Conservation (phyloP, 2,113 vertebrate species). For the Triplophysa tibetana region DNA sequence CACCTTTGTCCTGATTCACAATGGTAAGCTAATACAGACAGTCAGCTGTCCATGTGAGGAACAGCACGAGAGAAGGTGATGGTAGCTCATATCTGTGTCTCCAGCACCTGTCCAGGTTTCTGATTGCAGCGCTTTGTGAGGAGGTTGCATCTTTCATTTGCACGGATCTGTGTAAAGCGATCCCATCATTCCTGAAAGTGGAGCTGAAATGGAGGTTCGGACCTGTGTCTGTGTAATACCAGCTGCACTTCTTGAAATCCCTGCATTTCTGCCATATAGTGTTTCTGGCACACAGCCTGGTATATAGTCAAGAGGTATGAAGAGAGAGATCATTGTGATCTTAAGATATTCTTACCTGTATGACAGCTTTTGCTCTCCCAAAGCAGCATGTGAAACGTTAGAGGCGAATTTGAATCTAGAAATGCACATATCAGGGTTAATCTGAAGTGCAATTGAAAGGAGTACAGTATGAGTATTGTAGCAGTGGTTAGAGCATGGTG, state of each 20-base stretch:
- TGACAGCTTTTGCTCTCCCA: neutral
- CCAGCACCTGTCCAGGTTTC: constrained; percentile 64
- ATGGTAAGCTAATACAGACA: neutral
- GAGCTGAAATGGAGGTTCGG: constrained; percentile 51
- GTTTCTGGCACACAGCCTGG: constrained; percentile 8
- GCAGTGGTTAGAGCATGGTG: too few relatives aligned
- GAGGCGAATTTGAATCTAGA: neutral
- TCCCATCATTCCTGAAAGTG: constrained; percentile 55
- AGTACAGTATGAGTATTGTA: neutral
- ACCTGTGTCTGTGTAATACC: constrained; percentile 32
- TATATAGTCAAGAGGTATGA: neutral
- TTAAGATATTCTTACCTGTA: neutral
- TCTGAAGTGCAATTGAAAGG: neutral
- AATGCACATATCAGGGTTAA: neutral
- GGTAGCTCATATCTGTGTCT: constrained; percentile 52
- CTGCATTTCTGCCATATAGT: constrained; percentile 21
- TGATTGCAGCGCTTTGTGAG: constrained; percentile 64
- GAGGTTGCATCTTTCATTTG: constrained; percentile 64
- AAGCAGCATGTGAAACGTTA: neutral
- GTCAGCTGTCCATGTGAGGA: constrained; percentile 40
- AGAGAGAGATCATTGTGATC: neutral
- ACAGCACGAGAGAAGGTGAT: constrained; percentile 24
- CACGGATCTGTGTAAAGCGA: constrained; percentile 68
- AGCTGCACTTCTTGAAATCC: constrained; percentile 27
- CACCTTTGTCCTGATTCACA: too few relatives aligned